Evolutionary conservation across 2,113 vertebrate species (phyloP).

Genomic region (Aramus guarauna): DNA sequence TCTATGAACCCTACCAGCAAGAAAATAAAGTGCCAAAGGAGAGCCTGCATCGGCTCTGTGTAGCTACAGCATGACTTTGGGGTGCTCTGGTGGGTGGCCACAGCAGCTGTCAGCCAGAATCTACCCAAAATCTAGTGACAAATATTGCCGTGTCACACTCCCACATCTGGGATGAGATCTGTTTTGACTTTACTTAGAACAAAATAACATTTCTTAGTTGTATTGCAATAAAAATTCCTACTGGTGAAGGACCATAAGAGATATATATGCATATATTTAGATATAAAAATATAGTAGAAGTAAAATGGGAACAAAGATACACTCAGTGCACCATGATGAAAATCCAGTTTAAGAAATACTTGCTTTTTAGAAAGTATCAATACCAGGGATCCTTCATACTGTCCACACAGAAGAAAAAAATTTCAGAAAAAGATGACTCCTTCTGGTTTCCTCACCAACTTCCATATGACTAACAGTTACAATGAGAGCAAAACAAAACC

Average conservation of each 20-base stretch:
- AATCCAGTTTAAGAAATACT: neutral
- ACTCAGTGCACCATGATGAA: neutral
- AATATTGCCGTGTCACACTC: neutral
- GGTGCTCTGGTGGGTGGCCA: neutral
- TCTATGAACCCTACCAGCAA: neutral
- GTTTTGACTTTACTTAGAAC: neutral
- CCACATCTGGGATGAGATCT: neutral
- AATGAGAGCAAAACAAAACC: neutral
- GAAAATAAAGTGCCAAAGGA: neutral
- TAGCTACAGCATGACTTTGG: neutral
- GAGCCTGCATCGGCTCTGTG: neutral
- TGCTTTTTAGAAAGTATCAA: neutral
- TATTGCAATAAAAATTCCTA: neutral
- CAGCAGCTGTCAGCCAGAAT: neutral
- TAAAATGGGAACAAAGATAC: neutral
- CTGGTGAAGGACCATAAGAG: neutral
- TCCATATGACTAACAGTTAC: neutral
- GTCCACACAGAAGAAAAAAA: neutral
- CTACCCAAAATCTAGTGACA: neutral
- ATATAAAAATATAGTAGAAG: neutral
- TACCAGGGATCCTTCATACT: neutral
- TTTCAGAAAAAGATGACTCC: neutral
- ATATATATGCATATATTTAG: neutral
- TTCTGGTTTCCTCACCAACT: neutral
- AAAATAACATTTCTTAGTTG: neutral